Conservation (phyloP, 2,888 invertebrate genomes). For the Myopa tessellatipennis region DNA sequence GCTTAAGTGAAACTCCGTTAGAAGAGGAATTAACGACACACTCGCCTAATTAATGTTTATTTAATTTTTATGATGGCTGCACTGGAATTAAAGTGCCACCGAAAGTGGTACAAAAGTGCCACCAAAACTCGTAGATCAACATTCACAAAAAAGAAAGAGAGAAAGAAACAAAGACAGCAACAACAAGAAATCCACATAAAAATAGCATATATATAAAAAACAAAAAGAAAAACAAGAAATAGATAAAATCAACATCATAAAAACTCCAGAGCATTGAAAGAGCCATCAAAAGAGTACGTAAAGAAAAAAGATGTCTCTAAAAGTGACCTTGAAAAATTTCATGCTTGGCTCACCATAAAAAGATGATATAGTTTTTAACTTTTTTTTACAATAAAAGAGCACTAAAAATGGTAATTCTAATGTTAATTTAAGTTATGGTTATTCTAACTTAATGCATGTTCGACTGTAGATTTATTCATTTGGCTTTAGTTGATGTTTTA, state of each 20-base stretch:
- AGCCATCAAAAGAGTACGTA: neutral
- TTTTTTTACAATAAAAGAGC: no score
- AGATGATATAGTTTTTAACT: no score
- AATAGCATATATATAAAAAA: neutral
- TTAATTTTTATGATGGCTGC: neutral
- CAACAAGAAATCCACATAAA: neutral
- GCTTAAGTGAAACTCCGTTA: neutral
- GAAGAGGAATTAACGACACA: neutral
- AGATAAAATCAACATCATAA: neutral
- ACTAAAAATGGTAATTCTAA: no score
- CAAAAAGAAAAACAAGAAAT: neutral
- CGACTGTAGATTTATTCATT: no score
- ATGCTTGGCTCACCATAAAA: no score
- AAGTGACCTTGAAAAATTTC: no score
- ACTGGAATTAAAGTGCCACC: neutral
- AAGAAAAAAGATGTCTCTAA: neutral
- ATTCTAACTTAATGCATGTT: no score
- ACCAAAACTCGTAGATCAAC: slow-evolving; percentile 17
- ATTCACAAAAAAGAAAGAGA: neutral
- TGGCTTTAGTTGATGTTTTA: no score
- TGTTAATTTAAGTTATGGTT: no score
- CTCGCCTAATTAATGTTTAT: neutral
- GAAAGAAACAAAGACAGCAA: neutral
- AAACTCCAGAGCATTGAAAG: neutral
- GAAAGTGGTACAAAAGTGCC: neutral